A percentile compares a stretch with the other conserved stretches of the same genome.
phyloP scores from a whole-genome alignment of 92 coral and sea anemone species.

The Siderastrea radians region DNA sequence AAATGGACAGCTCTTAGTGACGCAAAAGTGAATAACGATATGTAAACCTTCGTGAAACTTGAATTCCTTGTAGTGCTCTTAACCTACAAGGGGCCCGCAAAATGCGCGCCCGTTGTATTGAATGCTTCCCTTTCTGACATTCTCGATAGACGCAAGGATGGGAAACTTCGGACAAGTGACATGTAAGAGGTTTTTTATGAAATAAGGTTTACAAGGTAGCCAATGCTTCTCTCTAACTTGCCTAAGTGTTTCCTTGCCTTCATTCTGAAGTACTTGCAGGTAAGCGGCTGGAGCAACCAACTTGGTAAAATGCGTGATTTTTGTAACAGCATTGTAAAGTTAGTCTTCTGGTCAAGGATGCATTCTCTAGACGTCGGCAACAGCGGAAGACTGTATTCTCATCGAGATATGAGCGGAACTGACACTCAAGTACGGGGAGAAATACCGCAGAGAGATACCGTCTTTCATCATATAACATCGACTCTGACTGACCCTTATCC shows the following conservation, averaged over 20 bases:
- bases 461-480: conserved; percentile 26
- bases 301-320: conserved; percentile 25
- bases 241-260: conserved; percentile 55
- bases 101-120: conserved; percentile 52
- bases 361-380: conserved; percentile 21
- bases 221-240: conserved; percentile 56
- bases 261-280: conserved; percentile 47
- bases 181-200: conserved; percentile 45
- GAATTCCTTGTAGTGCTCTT: conserved; percentile 8
- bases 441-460: conserved; percentile 5
- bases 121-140: conserved; percentile 25
- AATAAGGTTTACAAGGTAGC: conserved; percentile 52
- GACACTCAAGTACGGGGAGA: conserved; percentile 23
- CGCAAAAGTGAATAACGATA: conserved; percentile 55
- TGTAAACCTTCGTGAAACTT: conserved; percentile 44
- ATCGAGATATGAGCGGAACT: conserved; percentile 36
- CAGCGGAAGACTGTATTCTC: conserved; percentile 31
- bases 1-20: conserved; percentile 55
- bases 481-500: conserved; percentile 20
- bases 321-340: conserved; percentile 43
- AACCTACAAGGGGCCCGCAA: conserved; percentile 49
- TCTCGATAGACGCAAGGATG: conserved; percentile 43
- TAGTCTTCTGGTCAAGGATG: conserved; percentile 16
- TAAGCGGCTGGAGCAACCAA: conserved; percentile 40
- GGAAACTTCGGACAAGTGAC: conserved; percentile 53